Evolutionary conservation across 2,797 vertebrate genomes (phyloP).

Genomic region (Rhinoraja longicauda): DNA sequence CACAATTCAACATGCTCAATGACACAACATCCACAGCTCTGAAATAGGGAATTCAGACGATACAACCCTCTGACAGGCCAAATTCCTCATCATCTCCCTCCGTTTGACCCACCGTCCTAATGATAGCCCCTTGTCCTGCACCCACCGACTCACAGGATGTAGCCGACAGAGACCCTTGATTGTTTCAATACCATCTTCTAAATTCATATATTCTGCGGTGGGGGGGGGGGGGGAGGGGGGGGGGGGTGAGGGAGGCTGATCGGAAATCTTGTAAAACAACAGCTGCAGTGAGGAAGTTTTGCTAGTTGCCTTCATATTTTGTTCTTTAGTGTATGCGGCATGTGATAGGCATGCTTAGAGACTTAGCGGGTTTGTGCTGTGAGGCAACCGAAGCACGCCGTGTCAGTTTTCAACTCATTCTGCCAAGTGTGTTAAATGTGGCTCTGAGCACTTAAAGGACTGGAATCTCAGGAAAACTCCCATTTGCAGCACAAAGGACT

Average conservation of each 20-base stretch:
- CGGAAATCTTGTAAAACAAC: conserved; percentile 38
- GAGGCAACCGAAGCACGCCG: conserved; percentile 59
- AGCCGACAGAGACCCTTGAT: too few species aligned
- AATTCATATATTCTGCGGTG: conserved; percentile 33
- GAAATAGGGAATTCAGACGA: too few species aligned
- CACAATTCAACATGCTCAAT: too few species aligned
- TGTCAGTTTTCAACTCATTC: conserved; percentile 55
- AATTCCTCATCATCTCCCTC: too few species aligned
- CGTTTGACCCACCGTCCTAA: too few species aligned
- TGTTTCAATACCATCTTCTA: too few species aligned
- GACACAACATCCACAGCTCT: too few species aligned
- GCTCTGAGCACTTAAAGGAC: conserved; percentile 55
- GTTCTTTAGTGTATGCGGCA: conserved; percentile 33
- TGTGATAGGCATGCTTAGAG: conserved; percentile 39
- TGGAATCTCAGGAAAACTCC: conserved; percentile 58
- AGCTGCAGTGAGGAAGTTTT: conserved; percentile 37
- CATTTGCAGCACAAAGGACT: conserved; percentile 65
- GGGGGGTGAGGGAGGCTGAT: conserved; percentile 23
- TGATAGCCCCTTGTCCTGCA: too few species aligned
- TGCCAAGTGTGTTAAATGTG: conserved; percentile 59
- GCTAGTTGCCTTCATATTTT: conserved; percentile 31
- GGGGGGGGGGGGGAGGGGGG: conserved; percentile 19
- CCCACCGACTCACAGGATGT: too few species aligned
- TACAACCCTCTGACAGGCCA: too few species aligned
- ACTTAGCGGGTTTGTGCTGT: conserved; percentile 45